Evolutionary conservation across 2,113 vertebrate genomes (phyloP).

Genomic region (Oncorhynchus masou): DNA sequence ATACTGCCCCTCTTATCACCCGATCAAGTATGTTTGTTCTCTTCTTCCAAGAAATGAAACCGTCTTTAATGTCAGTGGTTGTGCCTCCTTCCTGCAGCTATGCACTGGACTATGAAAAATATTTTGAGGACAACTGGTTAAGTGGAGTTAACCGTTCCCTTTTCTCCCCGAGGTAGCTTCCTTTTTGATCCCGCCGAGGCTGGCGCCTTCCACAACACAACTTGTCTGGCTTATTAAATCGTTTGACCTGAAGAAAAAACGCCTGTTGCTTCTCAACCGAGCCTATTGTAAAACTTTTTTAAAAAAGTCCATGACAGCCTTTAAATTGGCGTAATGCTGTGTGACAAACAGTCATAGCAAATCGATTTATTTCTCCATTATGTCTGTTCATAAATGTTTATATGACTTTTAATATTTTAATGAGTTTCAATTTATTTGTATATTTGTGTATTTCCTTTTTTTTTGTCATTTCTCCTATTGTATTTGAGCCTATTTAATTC

Average conservation of each 20-base stretch:
- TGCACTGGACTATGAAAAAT: slow-evolving; percentile 72
- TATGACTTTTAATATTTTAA: background rate
- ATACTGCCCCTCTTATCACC: background rate
- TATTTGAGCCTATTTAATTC: background rate
- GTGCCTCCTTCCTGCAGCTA: slow-evolving; percentile 54
- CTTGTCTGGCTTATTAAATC: slow-evolving; percentile 85
- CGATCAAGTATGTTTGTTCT: background rate
- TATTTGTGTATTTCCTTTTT: background rate
- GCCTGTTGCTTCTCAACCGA: slow-evolving; percentile 75
- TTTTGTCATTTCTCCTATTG: slow-evolving; percentile 3
- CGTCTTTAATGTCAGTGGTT: slow-evolving; percentile 45
- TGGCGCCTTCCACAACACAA: slow-evolving; percentile 83
- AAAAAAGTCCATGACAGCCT: slow-evolving; percentile 70
- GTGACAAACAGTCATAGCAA: slow-evolving; percentile 72
- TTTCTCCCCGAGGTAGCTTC: slow-evolving; percentile 80
- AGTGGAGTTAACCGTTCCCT: slow-evolving; percentile 78
- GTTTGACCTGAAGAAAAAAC: slow-evolving; percentile 75
- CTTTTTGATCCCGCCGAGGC: slow-evolving; percentile 79
- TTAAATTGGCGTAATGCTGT: slow-evolving; percentile 75
- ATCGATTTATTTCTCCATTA: slow-evolving; percentile 58
- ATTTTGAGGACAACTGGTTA: slow-evolving; percentile 79
- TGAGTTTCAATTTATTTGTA: slow-evolving; percentile 12
- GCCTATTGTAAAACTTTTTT: slow-evolving; percentile 70
- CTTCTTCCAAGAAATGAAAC: slow-evolving; percentile 48
- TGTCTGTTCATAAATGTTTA: slow-evolving; percentile 13